These are phyloP conservation scores for Sarotherodon lohbergeri DNA, from an alignment of 2,113 vertebrate species.

Conservation along the genomic window DNA sequence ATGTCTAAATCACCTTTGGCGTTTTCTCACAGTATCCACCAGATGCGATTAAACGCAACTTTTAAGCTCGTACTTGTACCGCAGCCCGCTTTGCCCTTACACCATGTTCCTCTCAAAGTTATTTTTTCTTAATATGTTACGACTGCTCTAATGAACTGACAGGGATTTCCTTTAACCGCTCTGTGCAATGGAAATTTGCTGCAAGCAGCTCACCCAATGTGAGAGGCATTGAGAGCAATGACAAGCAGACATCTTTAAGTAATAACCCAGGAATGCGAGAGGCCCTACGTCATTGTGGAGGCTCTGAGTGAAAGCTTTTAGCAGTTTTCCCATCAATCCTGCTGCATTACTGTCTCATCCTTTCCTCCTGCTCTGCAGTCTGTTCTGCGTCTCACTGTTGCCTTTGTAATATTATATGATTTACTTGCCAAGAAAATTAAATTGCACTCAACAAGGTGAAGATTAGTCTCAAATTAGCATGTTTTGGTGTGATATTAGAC, in stretches of 20 bases:
- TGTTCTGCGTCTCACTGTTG: not conserved
- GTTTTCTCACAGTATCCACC: not conserved
- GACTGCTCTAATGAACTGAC: conserved; percentile 19
- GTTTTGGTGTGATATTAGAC: not conserved
- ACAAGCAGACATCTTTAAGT: conserved; percentile 69
- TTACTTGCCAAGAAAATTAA: not conserved
- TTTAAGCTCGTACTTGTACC: not conserved
- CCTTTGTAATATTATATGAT: not conserved
- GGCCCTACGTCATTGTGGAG: conserved; percentile 48
- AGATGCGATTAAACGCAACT: not conserved
- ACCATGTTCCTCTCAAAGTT: not conserved
- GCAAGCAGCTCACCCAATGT: not conserved
- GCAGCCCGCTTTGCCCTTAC: not conserved
- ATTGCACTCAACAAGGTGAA: not conserved
- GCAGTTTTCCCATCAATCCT: conserved; percentile 42
- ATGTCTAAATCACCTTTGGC: not conserved
- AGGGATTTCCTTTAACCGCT: conserved; percentile 32
- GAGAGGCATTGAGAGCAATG: conserved; percentile 33
- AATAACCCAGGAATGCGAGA: conserved; percentile 65
- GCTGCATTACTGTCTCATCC: not conserved
- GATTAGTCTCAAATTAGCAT: not conserved
- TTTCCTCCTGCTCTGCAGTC: not conserved
- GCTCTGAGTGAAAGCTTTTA: conserved; percentile 44
- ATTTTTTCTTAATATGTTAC: not conserved
- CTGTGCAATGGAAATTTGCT: conserved; percentile 26